Percentiles rank a stretch among this genome's conserved stretches.
Evolutionary conservation across 2,888 invertebrate genomes (phyloP).

Genomic region (Phalera bucephala): DNA sequence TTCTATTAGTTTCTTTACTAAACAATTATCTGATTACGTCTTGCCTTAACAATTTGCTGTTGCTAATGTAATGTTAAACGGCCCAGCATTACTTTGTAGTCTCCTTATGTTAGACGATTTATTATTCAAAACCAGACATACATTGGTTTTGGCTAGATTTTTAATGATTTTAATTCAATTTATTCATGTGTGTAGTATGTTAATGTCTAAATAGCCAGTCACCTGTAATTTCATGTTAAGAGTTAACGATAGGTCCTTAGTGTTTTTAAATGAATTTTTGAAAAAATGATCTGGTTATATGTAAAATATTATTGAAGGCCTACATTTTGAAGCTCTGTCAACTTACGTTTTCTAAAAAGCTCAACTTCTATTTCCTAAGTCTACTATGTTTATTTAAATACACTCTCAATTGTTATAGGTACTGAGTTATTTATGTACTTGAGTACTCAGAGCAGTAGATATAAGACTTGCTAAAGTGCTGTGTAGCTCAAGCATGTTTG

Average conservation of each 20-base stretch:
- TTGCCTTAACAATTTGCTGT: slow-evolving; percentile 21
- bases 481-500: slow-evolving; percentile 61
- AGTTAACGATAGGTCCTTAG: slow-evolving; percentile 27
- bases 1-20: no score
- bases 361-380: slow-evolving; percentile 12
- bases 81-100: slow-evolving; percentile 54
- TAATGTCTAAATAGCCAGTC: slow-evolving; percentile 59
- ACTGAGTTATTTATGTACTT: slow-evolving; percentile 3
- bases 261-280: neutral
- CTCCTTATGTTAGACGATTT: slow-evolving; percentile 41
- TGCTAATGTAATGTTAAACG: slow-evolving; percentile 59
- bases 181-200: slow-evolving; percentile 30
- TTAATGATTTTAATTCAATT: no score
- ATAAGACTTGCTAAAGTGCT: slow-evolving; percentile 33
- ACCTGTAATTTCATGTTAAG: slow-evolving; percentile 50
- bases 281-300: slow-evolving; percentile 3
- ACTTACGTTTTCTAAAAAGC: slow-evolving; percentile 25
- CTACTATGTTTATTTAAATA: slow-evolving; percentile 21
- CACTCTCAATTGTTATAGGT: slow-evolving; percentile 27
- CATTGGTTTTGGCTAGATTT: slow-evolving; percentile 53
- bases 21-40: slow-evolving; percentile 1
- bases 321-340: slow-evolving; percentile 30
- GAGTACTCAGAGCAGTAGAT: neutral
- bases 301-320: slow-evolving; percentile 12
- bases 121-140: slow-evolving; percentile 62